Conservation (phyloP, 1,140 invertebrate genomes). For the Ips typographus region DNA sequence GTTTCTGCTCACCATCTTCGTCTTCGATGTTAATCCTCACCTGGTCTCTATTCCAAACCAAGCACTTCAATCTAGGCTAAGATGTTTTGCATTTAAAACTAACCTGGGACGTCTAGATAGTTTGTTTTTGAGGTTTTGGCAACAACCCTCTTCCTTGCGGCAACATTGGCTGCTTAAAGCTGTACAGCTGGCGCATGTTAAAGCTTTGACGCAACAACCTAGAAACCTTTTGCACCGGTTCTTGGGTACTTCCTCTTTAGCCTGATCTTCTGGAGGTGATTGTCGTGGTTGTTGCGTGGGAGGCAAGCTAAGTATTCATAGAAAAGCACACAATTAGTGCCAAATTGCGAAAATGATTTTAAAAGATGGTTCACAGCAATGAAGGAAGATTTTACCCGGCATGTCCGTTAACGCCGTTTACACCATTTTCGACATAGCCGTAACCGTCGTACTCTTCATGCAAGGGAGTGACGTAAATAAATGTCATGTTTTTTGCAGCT, state of each 20-base stretch:
- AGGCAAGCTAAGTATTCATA: conserved; percentile 39
- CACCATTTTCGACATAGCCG: conserved; percentile 47
- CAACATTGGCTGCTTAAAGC: conserved; percentile 41
- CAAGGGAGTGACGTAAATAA: conserved; percentile 51
- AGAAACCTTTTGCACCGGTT: conserved; percentile 43
- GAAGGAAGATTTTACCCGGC: conserved; percentile 40
- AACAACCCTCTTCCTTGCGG: conserved; percentile 1
- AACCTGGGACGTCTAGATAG: neutral
- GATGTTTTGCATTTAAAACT: neutral
- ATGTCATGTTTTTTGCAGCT: conserved; percentile 45
- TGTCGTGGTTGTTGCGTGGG: conserved; percentile 36
- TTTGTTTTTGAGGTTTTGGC: no score
- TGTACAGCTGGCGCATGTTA: conserved; percentile 39
- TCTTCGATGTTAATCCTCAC: conserved; percentile 43
- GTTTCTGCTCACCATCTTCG: conserved; percentile 34
- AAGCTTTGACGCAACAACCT: conserved; percentile 38
- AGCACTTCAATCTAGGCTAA: neutral
- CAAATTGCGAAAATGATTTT: no score
- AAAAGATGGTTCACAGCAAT: neutral
- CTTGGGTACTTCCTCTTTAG: conserved; percentile 30
- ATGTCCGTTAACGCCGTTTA: conserved; percentile 22
- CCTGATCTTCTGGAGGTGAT: conserved; percentile 24
- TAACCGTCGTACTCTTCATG: conserved; percentile 49
- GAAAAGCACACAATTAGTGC: no score
- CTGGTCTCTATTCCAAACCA: conserved; percentile 7